phyloP scores from a whole-genome alignment of 2,113 vertebrate genomes.

The Parus major region DNA sequence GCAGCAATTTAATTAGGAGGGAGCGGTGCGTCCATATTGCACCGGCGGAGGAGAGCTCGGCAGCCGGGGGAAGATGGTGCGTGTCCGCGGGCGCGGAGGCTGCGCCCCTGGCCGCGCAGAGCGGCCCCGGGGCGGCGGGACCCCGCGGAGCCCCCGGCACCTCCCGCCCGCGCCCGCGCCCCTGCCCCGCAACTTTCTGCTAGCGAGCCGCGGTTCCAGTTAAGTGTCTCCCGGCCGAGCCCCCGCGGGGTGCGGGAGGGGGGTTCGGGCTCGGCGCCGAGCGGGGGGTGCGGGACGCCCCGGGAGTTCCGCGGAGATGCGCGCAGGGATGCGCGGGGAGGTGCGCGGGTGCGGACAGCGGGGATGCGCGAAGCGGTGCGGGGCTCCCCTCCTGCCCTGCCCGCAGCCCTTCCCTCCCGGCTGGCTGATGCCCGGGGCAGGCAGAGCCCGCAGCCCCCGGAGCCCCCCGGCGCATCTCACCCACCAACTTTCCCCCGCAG shows the following conservation, averaged over 20 bases:
- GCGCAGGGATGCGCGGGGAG: neutral
- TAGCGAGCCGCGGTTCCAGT: neutral
- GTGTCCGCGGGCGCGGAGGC: neutral
- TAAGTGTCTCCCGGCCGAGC: neutral
- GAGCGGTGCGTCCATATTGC: slow-evolving; percentile 26
- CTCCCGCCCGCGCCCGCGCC: neutral
- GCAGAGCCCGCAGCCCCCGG: neutral
- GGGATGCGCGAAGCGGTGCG: neutral
- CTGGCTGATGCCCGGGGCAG: neutral
- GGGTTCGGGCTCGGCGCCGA: neutral
- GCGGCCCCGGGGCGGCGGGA: neutral
- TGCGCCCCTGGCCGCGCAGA: slow-evolving; percentile 1
- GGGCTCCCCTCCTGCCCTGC: neutral
- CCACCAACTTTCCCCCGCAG: neutral
- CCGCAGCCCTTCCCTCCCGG: neutral
- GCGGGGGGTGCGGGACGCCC: neutral
- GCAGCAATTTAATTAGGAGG: slow-evolving; percentile 37
- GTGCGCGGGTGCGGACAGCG: neutral
- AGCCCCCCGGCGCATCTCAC: neutral
- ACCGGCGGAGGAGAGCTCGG: neutral
- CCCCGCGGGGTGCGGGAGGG: neutral
- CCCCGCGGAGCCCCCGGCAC: neutral
- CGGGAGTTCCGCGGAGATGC: neutral
- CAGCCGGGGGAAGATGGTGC: neutral
- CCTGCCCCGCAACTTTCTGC: neutral